Conservation (phyloP, 2,888 invertebrate genomes). For the Oscheius sp. region DNA sequence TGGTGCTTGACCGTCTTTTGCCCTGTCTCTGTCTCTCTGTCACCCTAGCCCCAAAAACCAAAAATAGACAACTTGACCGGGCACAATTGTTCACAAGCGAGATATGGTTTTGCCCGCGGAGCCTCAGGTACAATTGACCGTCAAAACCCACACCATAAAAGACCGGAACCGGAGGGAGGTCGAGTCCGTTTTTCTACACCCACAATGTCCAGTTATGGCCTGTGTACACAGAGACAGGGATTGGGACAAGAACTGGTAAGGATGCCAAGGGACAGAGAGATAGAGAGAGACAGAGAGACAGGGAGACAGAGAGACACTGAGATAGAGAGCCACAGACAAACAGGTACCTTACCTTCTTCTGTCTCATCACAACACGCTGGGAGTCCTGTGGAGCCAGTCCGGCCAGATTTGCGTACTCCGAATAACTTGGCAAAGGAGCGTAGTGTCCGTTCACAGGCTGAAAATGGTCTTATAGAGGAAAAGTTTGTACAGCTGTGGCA, state of each 20-base stretch:
- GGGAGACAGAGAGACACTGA: too few species aligned
- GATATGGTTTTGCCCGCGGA: too few species aligned
- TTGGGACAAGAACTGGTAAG: constrained; percentile 3
- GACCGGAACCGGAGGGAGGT: constrained; percentile 31
- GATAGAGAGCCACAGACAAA: too few species aligned
- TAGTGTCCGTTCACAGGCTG: constrained; percentile 18
- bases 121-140: constrained; percentile 4
- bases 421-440: constrained; percentile 33
- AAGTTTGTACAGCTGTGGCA: background rate
- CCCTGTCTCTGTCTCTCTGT: background rate
- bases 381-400: constrained; percentile 7
- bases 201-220: too few species aligned
- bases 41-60: background rate
- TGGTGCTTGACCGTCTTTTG: too few species aligned
- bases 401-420: constrained; percentile 28
- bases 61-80: background rate
- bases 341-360: constrained; percentile 42
- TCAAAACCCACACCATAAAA: constrained; percentile 13
- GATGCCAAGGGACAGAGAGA: too few species aligned
- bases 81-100: background rate
- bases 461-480: constrained; percentile 2
- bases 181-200: constrained; percentile 3
- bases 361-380: constrained; percentile 35
- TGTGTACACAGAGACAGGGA: background rate
- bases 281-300: too few species aligned